These are phyloP conservation scores for Araneus ventricosus DNA, from an alignment of 1,140 invertebrate genomes.

Conservation along the genomic window DNA sequence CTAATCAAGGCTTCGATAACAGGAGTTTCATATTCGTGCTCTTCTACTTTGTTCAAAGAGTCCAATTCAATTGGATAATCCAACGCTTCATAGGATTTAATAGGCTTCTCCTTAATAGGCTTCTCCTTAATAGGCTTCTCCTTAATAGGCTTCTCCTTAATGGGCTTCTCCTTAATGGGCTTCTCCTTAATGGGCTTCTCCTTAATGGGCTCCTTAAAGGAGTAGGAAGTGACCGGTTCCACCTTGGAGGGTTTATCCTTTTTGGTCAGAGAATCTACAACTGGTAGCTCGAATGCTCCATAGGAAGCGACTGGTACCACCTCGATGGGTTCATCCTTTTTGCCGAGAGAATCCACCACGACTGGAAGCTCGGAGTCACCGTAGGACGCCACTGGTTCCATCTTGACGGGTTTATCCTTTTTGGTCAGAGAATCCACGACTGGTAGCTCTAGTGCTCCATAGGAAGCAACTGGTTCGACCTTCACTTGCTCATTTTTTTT, in stretches of 20 bases:
- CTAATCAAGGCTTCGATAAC: background rate
- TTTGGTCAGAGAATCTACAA: background rate
- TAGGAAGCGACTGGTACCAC: background rate
- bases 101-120: background rate
- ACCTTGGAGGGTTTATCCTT: background rate
- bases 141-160: background rate
- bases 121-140: background rate
- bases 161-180: background rate
- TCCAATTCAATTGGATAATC: no score
- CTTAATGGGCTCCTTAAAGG: background rate
- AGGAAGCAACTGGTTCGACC: no score
- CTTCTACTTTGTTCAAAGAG: background rate
- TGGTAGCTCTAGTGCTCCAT: background rate
- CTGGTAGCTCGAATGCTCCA: background rate
- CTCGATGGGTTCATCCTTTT: no score
- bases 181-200: background rate
- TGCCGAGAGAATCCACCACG: no score
- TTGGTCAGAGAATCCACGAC: background rate
- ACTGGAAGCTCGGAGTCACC: no score
- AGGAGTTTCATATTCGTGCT: background rate
- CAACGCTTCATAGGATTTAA: accelerated
- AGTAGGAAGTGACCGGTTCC: background rate
- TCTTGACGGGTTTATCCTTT: background rate
- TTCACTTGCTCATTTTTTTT: no score
- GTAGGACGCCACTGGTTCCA: no score